A percentile compares a stretch with the other conserved stretches of the same genome.
phyloP scores from a whole-genome alignment of 2,888 invertebrate species.

The Antheraea yamamai region DNA sequence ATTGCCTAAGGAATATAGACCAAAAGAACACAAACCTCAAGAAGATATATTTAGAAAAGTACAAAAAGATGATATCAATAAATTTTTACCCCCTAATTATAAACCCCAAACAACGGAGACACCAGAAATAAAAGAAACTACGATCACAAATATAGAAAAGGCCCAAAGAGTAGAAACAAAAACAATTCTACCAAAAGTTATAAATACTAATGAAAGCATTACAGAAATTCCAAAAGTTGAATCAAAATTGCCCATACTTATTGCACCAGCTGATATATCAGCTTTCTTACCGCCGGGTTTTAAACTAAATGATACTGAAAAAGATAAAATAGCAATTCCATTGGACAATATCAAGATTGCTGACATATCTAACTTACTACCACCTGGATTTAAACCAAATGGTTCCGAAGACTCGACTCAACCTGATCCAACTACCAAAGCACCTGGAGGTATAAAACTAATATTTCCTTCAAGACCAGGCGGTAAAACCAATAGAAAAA shows the following conservation, averaged over 20 bases:
- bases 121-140: constrained; percentile 48
- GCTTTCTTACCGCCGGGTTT: constrained; percentile 85
- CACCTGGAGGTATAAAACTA: constrained; percentile 83
- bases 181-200: constrained; percentile 84
- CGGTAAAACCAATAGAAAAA: constrained; percentile 81
- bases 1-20: constrained; percentile 80
- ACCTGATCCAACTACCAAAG: constrained; percentile 60
- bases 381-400: constrained; percentile 82
- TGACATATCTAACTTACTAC: constrained; percentile 84
- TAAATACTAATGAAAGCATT: constrained; percentile 67
- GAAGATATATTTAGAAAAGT: constrained; percentile 73
- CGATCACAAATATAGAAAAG: constrained; percentile 59
- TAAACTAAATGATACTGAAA: constrained; percentile 62
- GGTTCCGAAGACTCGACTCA: constrained; percentile 46
- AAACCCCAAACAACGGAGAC: constrained; percentile 71
- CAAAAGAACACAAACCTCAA: constrained; percentile 62
- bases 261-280: constrained; percentile 75
- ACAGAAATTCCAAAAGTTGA: constrained; percentile 54
- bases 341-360: constrained; percentile 57
- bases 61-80: constrained; percentile 81
- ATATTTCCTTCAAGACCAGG: constrained; percentile 92
- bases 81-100: constrained; percentile 86
- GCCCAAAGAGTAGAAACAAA: constrained; percentile 74
- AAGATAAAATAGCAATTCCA: constrained; percentile 38
- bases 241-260: constrained; percentile 47